Percentiles rank a stretch among this genome's conserved stretches.
phyloP scores from a whole-genome alignment of 2,113 vertebrate genomes.

The Apaloderma vittatum region DNA sequence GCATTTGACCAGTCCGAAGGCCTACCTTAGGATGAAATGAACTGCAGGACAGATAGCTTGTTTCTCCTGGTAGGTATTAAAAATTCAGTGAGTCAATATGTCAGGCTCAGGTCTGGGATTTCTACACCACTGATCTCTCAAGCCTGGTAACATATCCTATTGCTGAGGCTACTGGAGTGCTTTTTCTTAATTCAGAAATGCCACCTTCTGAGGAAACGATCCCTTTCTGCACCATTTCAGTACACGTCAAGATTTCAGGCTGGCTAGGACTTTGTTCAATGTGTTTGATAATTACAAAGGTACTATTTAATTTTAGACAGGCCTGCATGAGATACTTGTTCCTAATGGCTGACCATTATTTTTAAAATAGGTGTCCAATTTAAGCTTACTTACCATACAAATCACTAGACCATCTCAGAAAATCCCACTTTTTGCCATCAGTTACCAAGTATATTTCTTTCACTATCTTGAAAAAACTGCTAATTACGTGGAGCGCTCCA shows the following conservation, averaged over 20 bases:
- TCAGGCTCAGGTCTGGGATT: not conserved
- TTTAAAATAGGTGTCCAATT: not conserved
- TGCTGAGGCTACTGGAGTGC: slow-evolving; percentile 26
- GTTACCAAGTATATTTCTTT: not conserved
- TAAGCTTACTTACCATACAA: not conserved
- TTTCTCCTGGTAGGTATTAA: not conserved
- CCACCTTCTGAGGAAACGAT: slow-evolving; percentile 58
- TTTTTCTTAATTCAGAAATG: slow-evolving; percentile 67
- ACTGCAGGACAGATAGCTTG: not conserved
- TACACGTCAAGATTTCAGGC: slow-evolving; percentile 57
- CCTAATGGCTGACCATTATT: not conserved
- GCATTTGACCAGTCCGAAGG: not conserved
- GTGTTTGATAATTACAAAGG: not conserved
- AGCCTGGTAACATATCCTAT: not conserved
- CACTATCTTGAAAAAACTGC: not conserved
- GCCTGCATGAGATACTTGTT: not conserved
- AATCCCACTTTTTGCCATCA: not conserved
- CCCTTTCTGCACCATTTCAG: slow-evolving; percentile 61
- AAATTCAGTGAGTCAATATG: not conserved
- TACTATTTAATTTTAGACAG: not conserved
- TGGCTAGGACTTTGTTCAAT: slow-evolving; percentile 65
- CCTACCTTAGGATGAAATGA: not conserved
- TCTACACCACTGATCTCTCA: not conserved
- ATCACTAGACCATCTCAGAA: not conserved
- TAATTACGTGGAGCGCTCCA: not conserved